phyloP scores from a whole-genome alignment of 1,140 invertebrate species.

The Limonius californicus region DNA sequence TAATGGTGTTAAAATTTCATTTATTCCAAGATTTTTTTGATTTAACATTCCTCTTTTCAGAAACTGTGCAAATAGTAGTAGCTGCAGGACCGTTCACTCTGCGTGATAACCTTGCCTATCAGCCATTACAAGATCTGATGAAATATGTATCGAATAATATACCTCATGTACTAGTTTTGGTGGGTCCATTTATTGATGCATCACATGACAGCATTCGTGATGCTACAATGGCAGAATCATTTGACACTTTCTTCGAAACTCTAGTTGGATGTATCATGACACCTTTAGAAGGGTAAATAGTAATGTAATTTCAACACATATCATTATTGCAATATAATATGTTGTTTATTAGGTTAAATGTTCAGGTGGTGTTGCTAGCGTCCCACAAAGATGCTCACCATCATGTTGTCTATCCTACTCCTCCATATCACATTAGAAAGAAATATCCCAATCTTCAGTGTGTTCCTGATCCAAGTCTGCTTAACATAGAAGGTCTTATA shows the following conservation, averaged over 20 bases:
- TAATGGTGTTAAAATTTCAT: too few species aligned
- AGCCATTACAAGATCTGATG: constrained; percentile 77
- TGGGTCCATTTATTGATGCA: constrained; percentile 79
- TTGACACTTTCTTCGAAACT: constrained; percentile 67
- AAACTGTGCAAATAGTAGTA: constrained; percentile 58
- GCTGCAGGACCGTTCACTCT: constrained; percentile 81
- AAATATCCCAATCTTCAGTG: constrained; percentile 56
- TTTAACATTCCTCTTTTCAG: too few species aligned
- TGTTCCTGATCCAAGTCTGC: constrained; percentile 69
- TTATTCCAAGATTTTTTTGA: too few species aligned
- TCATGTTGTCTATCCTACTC: constrained; percentile 76
- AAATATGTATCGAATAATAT: constrained; percentile 61
- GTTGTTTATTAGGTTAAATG: constrained; percentile 59
- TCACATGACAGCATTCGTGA: constrained; percentile 60
- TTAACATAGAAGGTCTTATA: constrained; percentile 72
- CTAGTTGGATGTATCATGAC: constrained; percentile 62
- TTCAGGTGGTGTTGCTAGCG: constrained; percentile 70
- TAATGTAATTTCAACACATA: neutral
- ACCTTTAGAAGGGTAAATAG: constrained; percentile 34
- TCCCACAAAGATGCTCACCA: constrained; percentile 74
- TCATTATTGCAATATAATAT: constrained; percentile 3
- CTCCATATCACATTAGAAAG: constrained; percentile 56
- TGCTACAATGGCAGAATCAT: constrained; percentile 58
- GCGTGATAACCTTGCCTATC: constrained; percentile 69
- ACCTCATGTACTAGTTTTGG: constrained; percentile 76